Conservation (phyloP, 2,888 invertebrate species). For the Stegana nigrithorax region DNA sequence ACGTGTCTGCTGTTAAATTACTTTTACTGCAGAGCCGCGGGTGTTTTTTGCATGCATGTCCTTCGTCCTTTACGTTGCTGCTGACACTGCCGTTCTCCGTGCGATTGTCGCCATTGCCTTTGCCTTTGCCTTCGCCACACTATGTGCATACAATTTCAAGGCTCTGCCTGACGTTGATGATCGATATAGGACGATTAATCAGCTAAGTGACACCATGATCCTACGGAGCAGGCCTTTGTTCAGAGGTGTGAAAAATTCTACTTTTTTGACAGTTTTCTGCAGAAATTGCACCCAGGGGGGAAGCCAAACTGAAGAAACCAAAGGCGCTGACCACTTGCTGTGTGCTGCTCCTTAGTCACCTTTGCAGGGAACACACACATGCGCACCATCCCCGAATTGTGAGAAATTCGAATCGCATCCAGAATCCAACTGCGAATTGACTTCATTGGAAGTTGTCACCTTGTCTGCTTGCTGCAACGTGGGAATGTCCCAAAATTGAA, state of each 20-base stretch:
- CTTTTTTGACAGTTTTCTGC: constrained; percentile 11
- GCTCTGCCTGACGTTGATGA: not conserved
- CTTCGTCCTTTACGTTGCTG: not conserved
- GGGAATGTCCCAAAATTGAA: not conserved
- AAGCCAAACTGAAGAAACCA: not conserved
- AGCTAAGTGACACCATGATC: not conserved
- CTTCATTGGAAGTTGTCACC: constrained; percentile 4
- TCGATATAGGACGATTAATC: constrained; percentile 17
- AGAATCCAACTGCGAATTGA: too few relatives aligned
- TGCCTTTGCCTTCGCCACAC: not conserved
- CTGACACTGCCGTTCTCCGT: not conserved
- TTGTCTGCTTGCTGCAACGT: not conserved
- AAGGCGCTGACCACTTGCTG: not conserved
- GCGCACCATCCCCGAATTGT: too few relatives aligned
- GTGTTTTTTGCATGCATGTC: constrained; percentile 8
- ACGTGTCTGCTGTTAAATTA: not conserved
- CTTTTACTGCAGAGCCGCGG: not conserved
- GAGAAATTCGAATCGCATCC: too few relatives aligned
- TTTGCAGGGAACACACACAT: not conserved
- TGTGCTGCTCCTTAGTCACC: not conserved
- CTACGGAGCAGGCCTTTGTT: constrained; percentile 2
- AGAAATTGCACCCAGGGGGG: constrained; percentile 14
- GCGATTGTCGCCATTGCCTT: not conserved
- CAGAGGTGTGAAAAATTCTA: constrained; percentile 16
- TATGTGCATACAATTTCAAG: too few relatives aligned